These are phyloP conservation scores for Psettodes erumei DNA, from an alignment of 2,113 vertebrate species.

Conservation along the genomic window DNA sequence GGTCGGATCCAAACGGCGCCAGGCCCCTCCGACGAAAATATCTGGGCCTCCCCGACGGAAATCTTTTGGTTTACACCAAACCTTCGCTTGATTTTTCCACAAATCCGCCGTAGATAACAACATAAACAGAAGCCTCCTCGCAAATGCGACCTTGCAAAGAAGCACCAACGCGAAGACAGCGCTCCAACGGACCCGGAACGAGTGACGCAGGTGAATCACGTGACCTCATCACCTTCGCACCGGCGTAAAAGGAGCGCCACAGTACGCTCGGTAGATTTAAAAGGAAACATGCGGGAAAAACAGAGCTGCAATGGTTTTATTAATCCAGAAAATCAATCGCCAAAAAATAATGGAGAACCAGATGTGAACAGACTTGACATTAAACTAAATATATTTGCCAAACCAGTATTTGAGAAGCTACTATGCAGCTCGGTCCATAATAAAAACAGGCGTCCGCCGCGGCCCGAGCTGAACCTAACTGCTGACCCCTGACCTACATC, in stretches of 20 bases:
- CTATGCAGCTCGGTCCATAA: not conserved
- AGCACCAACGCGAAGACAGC: no score
- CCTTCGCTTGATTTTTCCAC: not conserved
- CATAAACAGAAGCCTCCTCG: not conserved
- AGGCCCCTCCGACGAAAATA: not conserved
- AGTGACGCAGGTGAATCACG: no score
- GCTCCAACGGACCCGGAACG: no score
- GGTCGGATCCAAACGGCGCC: no score
- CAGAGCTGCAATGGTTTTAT: no score
- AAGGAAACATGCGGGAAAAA: no score
- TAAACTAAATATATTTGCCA: not conserved
- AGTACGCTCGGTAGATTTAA: no score
- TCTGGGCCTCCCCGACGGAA: no score
- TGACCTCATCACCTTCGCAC: no score
- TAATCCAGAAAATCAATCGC: no score
- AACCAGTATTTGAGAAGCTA: not conserved
- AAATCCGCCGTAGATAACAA: not conserved
- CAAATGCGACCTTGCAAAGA: not conserved
- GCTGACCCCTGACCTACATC: not conserved
- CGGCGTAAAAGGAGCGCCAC: no score
- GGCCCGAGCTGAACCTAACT: not conserved
- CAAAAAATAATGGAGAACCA: no score
- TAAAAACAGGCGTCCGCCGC: not conserved
- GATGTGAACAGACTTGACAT: not conserved
- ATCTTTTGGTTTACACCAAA: not conserved